Evolutionary conservation across 2,888 invertebrate species (phyloP), one percentile per base, ranked within the genome.

Genomic region (Lobophora halterata): DNA sequence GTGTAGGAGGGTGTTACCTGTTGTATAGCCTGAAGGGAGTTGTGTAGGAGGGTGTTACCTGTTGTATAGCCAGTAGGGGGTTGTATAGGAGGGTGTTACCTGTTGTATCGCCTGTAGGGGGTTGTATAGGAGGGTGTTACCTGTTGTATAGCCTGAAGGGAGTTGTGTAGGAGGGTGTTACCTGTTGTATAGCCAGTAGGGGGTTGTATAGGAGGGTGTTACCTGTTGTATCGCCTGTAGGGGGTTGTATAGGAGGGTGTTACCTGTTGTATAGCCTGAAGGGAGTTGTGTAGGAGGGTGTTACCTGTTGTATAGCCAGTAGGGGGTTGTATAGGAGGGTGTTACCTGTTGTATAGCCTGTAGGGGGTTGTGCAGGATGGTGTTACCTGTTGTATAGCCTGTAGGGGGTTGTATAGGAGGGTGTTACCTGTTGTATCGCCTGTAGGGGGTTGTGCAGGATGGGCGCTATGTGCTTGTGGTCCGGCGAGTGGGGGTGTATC

Each of bases 401-500:
- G 80, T 0, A 81, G 54, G 3, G 17, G 2, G 3, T 6, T 6
- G 6, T 3, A 12, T 2, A 3, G 11, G 19, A n/a, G 1, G 1
- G 12, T 13, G 4, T 14, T 11, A 51, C 48, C 40, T 48, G 51
- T 53, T 85, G 83, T 14, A 81, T 70, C n/a, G 79, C 81, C 37
- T 79, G 80, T 0, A 81, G 54, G 7, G 83, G 81, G 56, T 42
- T 37, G 18, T 74, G 79, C 1, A 76, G 57, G 9, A 77, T 65
- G 14, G 72, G 58, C 17, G 16, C 60, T n/a, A 18, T 17, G 16
- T 65, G 67, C 4, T 51, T 61, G 5, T 71, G 74, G 3, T 76
- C 73, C 1, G 83, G 68, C 9, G 86, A 78, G 8, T 80, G 88
- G 55, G 82, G 86, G 31, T 79, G 79, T 14, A 86, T 85, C 45